Evolutionary conservation across 2,797 vertebrate genomes (phyloP), one percentile per base, ranked within the genome.

Genomic region (Botia almorhae): DNA sequence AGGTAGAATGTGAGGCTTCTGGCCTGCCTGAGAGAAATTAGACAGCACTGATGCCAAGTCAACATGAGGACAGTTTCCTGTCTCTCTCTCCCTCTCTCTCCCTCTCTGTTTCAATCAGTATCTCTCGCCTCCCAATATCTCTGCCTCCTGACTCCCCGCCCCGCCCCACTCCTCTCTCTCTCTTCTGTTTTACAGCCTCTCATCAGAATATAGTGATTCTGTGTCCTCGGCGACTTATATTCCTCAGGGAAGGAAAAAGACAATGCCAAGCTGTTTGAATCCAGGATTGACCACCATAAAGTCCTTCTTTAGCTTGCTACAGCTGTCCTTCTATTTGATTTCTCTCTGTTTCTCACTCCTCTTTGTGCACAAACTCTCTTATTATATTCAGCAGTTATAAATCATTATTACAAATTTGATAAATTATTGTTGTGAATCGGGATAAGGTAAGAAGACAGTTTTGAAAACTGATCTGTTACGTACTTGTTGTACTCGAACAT

Each of bases 151-250:
- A 74, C 67, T 39, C 55, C 69, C 72, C 80, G 53, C 76, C 56
- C 80, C 16, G 39, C 23, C n/a, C 51, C 51, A n/a, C 39, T 68
- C 73, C 77, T 48, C 8, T 61, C 19, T 33, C 26, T 39, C 21
- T 26, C 23, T 17, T 53, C 74, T 72, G 33, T 81, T 73, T 85
- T 81, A 86, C 61, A 82, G 73, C 46, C 8, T 56, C 61, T 83
- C 79, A 82, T 85, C 85, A 84, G 82, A 77, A 83, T 60, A 23
- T 11, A 11, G 56, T 3, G 81, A 87, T 78, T 83, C 84, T 71
- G 76, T 53, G 61, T 58, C 85, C 83, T 39, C 55, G 23, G 77
- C 51, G 74, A 87, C 55, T 72, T n/a, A 83, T 75, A 76, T 74
- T 61, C 81, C 78, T 67, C 65, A 10, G 33, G 61, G 17, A 58